Base-by-base conservation (phyloP, 30 jellyfish, hydroid and myxozoan genomes). In the Aurelia sp. region DNA sequence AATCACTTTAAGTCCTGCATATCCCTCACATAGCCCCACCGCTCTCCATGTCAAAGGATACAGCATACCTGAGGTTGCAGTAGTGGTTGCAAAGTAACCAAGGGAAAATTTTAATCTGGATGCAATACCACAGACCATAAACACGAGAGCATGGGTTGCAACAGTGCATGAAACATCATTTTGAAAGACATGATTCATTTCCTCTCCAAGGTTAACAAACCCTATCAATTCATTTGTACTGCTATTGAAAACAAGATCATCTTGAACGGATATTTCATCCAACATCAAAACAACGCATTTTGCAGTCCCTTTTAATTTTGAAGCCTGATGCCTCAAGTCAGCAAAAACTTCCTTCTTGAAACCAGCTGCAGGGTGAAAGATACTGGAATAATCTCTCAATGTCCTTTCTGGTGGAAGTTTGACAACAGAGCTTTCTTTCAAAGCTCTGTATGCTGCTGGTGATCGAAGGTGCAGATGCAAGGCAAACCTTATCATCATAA, bases 321-420 rank as follows among this genome's bases (percentile, higher is more conserved):
- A 77, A 11, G 67, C 90, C 60, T 80, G 82, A 76, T 80, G 82
- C 75, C 66, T 66, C 82, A 66, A 47, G 33, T 80, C 82, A 18
- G 41, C 90, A 33, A 80, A 69, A 69, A 66, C 75, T 22, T 80
- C 90, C 55, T 80, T 80, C 74, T 66, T 66, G 82, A 80, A 66
- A 80, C 82, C 82, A 64, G 60, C 82, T 64, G 82, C 7, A 53
- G 90, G 90, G 17, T 80, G 75, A 35, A 80, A 66, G 20, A 80
- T 40, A 40, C 47, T 80, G 16, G 90, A 80, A 55, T 80, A 80
- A 35, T 80, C 90, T 52, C 82, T 65, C 62, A 80, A 48, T 4
- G 90, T 64, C 20, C 90, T 66, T 80, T 80, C 89, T 47, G 82
- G 66, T 80, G 82, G 82, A n/a, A 80, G 82, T 69, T 55, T 80